A percentile compares a stretch with the other conserved stretches of the same genome.
These are phyloP conservation scores for Lycodopsis pacificus DNA, from an alignment of 2,797 vertebrate species.

Conservation along the genomic window DNA sequence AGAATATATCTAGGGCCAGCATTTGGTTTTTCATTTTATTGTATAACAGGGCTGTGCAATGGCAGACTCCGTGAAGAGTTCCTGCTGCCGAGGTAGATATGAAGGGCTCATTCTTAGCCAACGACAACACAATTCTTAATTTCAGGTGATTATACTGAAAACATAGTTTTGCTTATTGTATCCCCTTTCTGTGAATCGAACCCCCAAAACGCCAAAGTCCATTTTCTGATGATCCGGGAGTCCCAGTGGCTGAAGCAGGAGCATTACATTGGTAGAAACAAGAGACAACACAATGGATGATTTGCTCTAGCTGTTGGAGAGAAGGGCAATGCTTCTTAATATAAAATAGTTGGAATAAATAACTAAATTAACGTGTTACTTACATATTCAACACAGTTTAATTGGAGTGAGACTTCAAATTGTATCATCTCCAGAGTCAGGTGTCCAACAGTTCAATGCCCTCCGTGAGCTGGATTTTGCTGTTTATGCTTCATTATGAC, in stretches of 20 bases:
- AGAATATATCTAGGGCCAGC: not conserved
- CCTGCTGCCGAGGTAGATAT: too few relatives aligned
- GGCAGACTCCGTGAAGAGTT: too few relatives aligned
- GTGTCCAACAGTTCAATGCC: not conserved
- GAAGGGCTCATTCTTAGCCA: too few relatives aligned
- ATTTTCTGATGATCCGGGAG: not conserved
- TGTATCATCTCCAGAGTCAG: not conserved
- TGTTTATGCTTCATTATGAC: conserved; percentile 1
- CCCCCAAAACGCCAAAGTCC: not conserved
- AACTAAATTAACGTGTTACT: not conserved
- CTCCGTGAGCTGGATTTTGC: not conserved
- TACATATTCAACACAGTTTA: not conserved
- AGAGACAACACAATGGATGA: conserved; percentile 1
- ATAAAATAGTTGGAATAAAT: not conserved
- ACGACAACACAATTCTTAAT: not conserved
- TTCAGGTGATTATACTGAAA: not conserved
- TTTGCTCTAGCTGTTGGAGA: conserved; percentile 5
- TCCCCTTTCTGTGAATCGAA: not conserved
- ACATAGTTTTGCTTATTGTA: not conserved
- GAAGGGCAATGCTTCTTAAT: not conserved
- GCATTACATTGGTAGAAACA: not conserved
- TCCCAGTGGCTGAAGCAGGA: not conserved
- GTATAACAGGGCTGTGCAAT: too few relatives aligned
- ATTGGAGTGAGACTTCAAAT: not conserved
- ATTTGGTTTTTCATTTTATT: too few relatives aligned